These are phyloP conservation scores for Apamea sordens DNA, from an alignment of 2,888 invertebrate species.

Conservation along the genomic window DNA sequence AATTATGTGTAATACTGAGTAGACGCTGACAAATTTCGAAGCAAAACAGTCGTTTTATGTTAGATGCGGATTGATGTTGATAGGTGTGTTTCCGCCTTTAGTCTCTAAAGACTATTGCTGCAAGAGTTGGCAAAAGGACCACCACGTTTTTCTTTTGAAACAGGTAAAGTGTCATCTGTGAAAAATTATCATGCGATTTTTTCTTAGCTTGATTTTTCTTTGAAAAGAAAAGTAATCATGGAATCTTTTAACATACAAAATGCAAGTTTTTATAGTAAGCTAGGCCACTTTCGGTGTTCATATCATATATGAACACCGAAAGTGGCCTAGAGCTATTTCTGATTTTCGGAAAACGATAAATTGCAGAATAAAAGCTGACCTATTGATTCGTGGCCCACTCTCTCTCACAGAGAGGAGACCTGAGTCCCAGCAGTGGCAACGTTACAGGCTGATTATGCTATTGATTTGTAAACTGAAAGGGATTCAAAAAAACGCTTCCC, in stretches of 20 bases:
- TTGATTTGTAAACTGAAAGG: neutral
- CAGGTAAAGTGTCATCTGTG: conserved; percentile 11
- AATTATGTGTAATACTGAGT: conserved; percentile 51
- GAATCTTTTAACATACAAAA: neutral
- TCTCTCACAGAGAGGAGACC: neutral
- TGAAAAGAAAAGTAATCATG: neutral
- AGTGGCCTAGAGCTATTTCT: accelerated
- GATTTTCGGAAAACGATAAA: neutral
- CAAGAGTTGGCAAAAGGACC: conserved; percentile 12
- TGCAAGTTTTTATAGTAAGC: neutral
- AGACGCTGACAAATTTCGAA: conserved; percentile 57
- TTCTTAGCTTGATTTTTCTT: neutral
- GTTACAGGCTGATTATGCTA: neutral
- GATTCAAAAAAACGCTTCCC: neutral
- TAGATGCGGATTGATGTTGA: conserved; percentile 49
- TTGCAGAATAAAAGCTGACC: neutral
- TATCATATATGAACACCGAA: no score
- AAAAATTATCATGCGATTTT: neutral
- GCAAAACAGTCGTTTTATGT: conserved; percentile 46
- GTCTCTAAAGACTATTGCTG: conserved; percentile 25
- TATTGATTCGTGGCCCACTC: neutral
- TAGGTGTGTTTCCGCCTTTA: conserved; percentile 51
- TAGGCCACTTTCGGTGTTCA: no score
- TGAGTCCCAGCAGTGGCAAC: neutral
- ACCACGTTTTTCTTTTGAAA: conserved; percentile 1